These are phyloP conservation scores for Meloidogyne chitwoodi DNA, from an alignment of 1,140 invertebrate genomes.

Conservation along the genomic window DNA sequence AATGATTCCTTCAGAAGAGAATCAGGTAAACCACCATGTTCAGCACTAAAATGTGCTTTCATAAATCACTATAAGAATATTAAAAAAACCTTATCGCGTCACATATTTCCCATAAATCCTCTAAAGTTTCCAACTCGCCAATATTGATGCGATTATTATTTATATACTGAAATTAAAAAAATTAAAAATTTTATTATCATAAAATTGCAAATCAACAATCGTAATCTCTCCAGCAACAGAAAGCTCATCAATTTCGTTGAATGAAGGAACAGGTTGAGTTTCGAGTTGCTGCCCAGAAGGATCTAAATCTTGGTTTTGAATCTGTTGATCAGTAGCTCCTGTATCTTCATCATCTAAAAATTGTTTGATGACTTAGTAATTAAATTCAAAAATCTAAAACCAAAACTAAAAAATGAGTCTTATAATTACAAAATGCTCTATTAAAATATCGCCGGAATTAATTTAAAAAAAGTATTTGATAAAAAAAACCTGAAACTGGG, in stretches of 20 bases:
- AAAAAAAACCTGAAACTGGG: constrained; percentile 26
- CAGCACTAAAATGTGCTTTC: constrained; percentile 13
- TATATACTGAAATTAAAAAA: constrained; percentile 14
- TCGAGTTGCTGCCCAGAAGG: background rate
- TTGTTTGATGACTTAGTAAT: background rate
- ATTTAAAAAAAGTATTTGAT: too few species aligned
- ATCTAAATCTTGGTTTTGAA: background rate
- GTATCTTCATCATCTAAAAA: constrained; percentile 12
- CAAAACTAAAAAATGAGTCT: too few species aligned
- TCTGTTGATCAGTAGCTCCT: background rate
- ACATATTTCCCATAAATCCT: constrained; percentile 19
- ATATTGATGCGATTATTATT: constrained; percentile 4
- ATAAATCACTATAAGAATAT: too few species aligned
- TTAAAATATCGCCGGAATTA: too few species aligned
- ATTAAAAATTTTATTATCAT: background rate
- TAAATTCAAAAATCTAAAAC: background rate
- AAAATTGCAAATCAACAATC: background rate
- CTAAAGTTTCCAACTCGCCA: constrained; percentile 1
- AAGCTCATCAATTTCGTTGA: background rate
- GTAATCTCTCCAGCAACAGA: constrained; percentile 2
- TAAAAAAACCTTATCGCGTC: constrained; percentile 18
- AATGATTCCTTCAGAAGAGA: constrained; percentile 13
- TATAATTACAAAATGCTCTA: too few species aligned
- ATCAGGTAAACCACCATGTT: constrained; percentile 20
- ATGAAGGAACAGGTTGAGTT: background rate